Percentiles rank a stretch among this genome's conserved stretches.
Evolutionary conservation across 2,797 vertebrate genomes (phyloP).

Genomic region (Coluber constrictor): DNA sequence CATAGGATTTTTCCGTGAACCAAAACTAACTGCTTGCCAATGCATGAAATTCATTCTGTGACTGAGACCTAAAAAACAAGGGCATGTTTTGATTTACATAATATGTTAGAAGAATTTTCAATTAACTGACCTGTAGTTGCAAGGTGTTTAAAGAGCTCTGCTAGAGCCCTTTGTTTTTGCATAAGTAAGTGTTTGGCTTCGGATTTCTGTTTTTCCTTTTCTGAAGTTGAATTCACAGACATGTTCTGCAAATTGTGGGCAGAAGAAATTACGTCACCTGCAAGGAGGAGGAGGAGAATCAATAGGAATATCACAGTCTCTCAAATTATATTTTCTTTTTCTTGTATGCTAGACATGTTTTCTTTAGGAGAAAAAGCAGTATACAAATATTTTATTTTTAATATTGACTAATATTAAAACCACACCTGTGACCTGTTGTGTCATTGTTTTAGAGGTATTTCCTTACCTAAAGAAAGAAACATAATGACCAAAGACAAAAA

Average conservation of each 20-base stretch:
- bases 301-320: not conserved
- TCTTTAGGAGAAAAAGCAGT: not conserved
- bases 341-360: not conserved
- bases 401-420: not conserved
- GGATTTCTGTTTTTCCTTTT: slow-evolving; percentile 87
- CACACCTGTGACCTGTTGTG: not conserved
- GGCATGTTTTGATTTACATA: not conserved
- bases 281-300: not conserved
- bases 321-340: not conserved
- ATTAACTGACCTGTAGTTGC: slow-evolving; percentile 77
- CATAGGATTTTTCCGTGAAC: no score
- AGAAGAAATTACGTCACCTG: slow-evolving; percentile 84
- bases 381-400: not conserved
- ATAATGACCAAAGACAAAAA: not conserved
- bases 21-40: not conserved
- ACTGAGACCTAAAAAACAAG: not conserved
- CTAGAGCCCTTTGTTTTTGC: slow-evolving; percentile 92
- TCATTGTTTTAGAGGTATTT: not conserved
- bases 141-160: slow-evolving; percentile 94
- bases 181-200: slow-evolving; percentile 93
- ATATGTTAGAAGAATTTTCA: not conserved
- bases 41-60: not conserved
- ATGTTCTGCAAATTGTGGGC: slow-evolving; percentile 82
- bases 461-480: not conserved
- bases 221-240: slow-evolving; percentile 74